These are phyloP conservation scores for Prietella phreatophila DNA, from an alignment of 2,113 vertebrate species.

Conservation along the genomic window DNA sequence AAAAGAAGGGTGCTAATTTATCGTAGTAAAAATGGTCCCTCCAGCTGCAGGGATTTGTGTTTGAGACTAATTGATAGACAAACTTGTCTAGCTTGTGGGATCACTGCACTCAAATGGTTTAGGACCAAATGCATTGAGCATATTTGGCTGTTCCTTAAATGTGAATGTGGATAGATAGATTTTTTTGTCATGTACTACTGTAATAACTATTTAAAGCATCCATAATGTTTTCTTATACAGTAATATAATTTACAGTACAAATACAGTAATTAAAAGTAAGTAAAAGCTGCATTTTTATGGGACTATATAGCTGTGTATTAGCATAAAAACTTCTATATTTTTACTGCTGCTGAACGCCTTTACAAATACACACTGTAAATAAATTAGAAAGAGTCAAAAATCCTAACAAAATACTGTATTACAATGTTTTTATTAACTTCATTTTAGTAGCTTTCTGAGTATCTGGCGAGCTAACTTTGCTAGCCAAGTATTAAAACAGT, in stretches of 20 bases:
- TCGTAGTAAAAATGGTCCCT: neutral
- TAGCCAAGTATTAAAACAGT: neutral
- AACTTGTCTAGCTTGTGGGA: neutral
- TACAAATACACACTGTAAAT: neutral
- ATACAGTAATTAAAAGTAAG: neutral
- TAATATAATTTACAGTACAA: neutral
- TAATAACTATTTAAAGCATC: neutral
- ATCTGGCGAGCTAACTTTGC: neutral
- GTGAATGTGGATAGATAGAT: neutral
- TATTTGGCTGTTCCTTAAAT: neutral
- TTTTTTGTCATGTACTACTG: neutral
- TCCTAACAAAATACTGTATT: neutral
- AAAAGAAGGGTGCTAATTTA: neutral
- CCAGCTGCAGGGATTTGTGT: neutral
- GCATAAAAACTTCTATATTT: neutral
- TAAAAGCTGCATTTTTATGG: neutral
- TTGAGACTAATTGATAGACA: neutral
- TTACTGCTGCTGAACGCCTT: neutral
- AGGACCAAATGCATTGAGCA: neutral
- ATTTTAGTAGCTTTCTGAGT: neutral
- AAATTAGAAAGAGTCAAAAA: neutral
- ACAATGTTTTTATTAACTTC: neutral
- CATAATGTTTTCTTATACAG: neutral
- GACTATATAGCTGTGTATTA: neutral
- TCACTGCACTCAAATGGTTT: neutral